Base-by-base conservation (phyloP, 2,888 invertebrate species). In the Noctua pronuba region DNA sequence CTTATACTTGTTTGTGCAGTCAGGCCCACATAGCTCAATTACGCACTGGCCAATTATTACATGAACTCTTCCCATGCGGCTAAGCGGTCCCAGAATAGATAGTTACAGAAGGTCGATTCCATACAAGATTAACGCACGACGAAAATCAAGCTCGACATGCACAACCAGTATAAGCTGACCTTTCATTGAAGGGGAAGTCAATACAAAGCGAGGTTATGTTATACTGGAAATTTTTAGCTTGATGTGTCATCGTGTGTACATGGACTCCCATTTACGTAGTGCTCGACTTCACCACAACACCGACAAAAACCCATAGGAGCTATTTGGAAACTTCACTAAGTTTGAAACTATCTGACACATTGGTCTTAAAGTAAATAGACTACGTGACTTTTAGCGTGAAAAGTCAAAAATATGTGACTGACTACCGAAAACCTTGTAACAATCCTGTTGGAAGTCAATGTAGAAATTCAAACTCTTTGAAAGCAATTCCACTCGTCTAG, bases 1-100 rank as follows among this genome's bases (percentile, higher is more conserved):
- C 88, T 85, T 82, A 85, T 90, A 87, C 91, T 92, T 90, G 91
- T 92, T 91, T 92, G 91, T 90, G 90, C 90, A 90, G 91, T 90
- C 88, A 90, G 88, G 91, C 91, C 90, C 86, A 91, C 91, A 92
- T 92, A 93, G 91, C 92, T 94, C 93, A 92, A 94, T 94, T 93
- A 94, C 92, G 89, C 86, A 88, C 89, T 90, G 89, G 88, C 92
- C 94, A 93, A 94, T 94, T 93, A 94, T 93, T 92, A 92, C 86
- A 91, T 89, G 89, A 94, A 92, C 90, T 91, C 91, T 93, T 94
- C 93, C 92, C 92, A 93, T 93, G 91, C 89, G 89, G 81, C 49
- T 87, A 82, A 85, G 80, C 75, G 65, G 68, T 76, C 70, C 21
- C 35, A 38, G 13, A 49, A 52, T 6, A 35, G 2, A 46, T 1